Evolutionary conservation across 2,888 invertebrate species (phyloP).

Genomic region (Napeogenes sylphis): DNA sequence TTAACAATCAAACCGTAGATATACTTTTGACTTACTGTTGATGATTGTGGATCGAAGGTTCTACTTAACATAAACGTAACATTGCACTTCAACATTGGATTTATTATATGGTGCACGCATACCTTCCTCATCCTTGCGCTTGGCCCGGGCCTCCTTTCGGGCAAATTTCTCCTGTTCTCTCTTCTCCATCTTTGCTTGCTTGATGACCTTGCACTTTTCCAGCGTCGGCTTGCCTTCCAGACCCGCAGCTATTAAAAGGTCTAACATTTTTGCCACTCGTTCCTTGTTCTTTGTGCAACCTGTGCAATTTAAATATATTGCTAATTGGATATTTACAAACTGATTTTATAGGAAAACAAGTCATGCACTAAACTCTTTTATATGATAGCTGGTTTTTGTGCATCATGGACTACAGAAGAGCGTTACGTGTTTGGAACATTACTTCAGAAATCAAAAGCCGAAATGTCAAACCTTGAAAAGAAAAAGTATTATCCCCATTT

Average conservation of each 20-base stretch:
- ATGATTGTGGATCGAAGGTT: no score
- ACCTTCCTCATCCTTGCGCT: conserved; percentile 57
- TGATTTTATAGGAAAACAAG: background rate
- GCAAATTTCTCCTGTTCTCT: conserved; percentile 64
- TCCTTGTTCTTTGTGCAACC: conserved; percentile 75
- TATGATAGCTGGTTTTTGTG: no score
- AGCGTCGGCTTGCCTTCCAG: conserved; percentile 72
- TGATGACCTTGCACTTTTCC: conserved; percentile 66
- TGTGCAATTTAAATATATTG: conserved; percentile 29
- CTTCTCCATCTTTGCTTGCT: conserved; percentile 63
- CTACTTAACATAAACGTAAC: no score
- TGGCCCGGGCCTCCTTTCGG: conserved; percentile 63
- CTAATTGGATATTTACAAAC: background rate
- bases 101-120: background rate
- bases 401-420: no score
- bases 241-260: conserved; percentile 61
- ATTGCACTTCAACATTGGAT: background rate
- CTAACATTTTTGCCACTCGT: conserved; percentile 69
- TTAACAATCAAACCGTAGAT: no score
- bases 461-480: no score
- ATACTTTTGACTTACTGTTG: no score
- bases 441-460: no score
- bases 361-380: background rate
- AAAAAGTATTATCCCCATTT: background rate
- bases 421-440: no score